Conservation (phyloP, 1,140 invertebrate genomes). For the Drosophila mojavensis region DNA sequence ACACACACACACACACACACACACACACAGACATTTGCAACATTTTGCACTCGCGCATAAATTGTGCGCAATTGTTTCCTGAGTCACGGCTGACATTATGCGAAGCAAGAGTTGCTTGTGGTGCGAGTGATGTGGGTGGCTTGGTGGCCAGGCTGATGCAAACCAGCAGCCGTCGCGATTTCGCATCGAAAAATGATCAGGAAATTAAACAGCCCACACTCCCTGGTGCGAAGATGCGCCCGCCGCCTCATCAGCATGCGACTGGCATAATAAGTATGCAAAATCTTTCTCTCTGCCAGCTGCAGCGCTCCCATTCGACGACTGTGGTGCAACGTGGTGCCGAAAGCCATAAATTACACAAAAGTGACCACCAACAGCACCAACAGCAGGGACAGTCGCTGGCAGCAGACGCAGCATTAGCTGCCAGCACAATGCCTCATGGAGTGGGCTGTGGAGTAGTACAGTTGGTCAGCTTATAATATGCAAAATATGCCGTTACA, state of each 20-base stretch:
- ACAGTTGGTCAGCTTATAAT: constrained; percentile 43
- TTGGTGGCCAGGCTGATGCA: not conserved
- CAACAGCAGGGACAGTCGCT: not conserved
- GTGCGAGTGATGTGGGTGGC: too few species aligned
- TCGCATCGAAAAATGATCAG: constrained; percentile 67
- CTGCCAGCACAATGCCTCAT: not conserved
- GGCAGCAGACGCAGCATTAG: constrained; percentile 4
- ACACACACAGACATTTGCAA: constrained; percentile 1
- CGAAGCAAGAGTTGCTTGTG: not conserved
- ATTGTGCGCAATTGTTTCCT: constrained; percentile 71
- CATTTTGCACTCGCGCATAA: constrained; percentile 45
- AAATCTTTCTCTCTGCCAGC: constrained; percentile 54
- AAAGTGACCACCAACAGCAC: constrained; percentile 47
- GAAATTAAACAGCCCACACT: constrained; percentile 55
- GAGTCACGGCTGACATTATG: constrained; percentile 37
- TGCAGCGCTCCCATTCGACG: constrained; percentile 24
- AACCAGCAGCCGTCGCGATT: constrained; percentile 42
- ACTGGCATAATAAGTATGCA: constrained; percentile 64
- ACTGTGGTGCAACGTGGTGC: constrained; percentile 35
- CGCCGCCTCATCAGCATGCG: constrained; percentile 61
- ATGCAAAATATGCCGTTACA: constrained; percentile 45
- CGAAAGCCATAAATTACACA: constrained; percentile 73
- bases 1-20: not conserved
- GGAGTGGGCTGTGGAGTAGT: constrained; percentile 3
- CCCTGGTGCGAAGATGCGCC: not conserved